Evolutionary conservation across 2,797 vertebrate genomes (phyloP).

Genomic region (Thripadectes ignobilis): DNA sequence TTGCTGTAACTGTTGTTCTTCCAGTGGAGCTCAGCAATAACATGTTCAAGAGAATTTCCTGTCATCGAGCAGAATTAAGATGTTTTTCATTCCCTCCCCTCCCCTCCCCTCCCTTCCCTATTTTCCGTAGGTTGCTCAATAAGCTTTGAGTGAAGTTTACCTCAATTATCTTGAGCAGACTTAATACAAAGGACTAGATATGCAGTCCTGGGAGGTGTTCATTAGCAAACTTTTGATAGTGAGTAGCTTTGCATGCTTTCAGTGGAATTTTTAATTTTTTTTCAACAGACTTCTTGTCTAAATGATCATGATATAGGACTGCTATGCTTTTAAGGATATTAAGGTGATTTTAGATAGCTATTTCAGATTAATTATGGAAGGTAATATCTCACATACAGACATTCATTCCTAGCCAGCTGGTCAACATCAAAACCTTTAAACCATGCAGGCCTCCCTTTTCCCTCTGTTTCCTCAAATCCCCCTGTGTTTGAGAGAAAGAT

Average conservation of each 20-base stretch:
- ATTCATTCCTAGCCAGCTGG: not conserved
- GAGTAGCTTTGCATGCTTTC: not conserved
- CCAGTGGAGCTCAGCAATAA: conserved; percentile 35
- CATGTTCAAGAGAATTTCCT: not conserved
- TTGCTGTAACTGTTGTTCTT: conserved; percentile 63
- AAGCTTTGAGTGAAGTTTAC: not conserved
- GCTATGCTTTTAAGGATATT: not conserved
- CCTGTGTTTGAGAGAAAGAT: not conserved
- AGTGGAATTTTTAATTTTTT: not conserved
- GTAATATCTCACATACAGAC: not conserved
- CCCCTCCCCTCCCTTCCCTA: not conserved
- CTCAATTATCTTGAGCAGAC: not conserved
- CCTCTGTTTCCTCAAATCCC: not conserved
- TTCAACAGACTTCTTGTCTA: not conserved
- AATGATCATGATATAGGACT: not conserved
- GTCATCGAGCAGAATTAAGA: conserved; percentile 16
- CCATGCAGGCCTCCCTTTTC: not conserved
- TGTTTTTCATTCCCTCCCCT: not conserved
- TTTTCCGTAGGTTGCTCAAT: not conserved
- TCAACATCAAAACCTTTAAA: not conserved
- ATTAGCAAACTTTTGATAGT: not conserved
- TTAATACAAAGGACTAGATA: not conserved
- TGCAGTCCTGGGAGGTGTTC: not conserved
- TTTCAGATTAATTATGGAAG: not conserved
- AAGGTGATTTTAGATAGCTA: not conserved